A percentile compares a stretch with the other conserved stretches of the same genome.
Evolutionary conservation across 2,888 invertebrate species (phyloP).

Genomic region (Artemia sinica): DNA sequence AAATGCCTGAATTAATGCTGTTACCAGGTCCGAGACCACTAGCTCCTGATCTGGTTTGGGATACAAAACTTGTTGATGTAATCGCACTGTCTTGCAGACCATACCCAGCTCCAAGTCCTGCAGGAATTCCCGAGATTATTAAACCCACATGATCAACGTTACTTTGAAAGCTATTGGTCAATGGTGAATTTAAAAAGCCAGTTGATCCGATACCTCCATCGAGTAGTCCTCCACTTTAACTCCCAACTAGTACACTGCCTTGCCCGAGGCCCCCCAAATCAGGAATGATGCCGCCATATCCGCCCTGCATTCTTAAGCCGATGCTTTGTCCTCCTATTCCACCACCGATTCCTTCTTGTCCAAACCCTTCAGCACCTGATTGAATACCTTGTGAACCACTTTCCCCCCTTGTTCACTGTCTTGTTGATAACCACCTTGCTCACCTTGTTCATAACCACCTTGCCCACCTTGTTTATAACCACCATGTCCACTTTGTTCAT

Average conservation of each 20-base stretch:
- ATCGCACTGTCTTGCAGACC: not conserved
- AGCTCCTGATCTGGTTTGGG: not conserved
- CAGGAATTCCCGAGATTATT: not conserved
- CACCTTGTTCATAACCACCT: too few relatives aligned
- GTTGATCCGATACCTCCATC: not conserved
- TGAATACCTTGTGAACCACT: too few relatives aligned
- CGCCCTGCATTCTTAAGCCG: not conserved
- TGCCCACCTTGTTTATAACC: too few relatives aligned
- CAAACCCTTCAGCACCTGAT: too few relatives aligned
- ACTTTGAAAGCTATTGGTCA: too few relatives aligned
- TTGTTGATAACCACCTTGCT: too few relatives aligned
- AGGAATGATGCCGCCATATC: not conserved
- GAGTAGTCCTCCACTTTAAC: not conserved
- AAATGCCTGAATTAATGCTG: not conserved
- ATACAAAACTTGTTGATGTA: not conserved
- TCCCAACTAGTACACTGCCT: not conserved
- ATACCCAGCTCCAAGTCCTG: constrained; percentile 5
- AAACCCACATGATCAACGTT: not conserved
- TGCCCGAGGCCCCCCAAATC: not conserved
- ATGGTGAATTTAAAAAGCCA: too few relatives aligned
- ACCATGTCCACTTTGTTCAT: too few relatives aligned
- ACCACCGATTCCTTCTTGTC: not conserved
- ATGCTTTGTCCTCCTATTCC: not conserved
- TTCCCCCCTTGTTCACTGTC: too few relatives aligned
- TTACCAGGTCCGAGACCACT: not conserved